These are phyloP conservation scores for Anguilla marmorata DNA, from an alignment of 2,797 vertebrate genomes.

Conservation along the genomic window DNA sequence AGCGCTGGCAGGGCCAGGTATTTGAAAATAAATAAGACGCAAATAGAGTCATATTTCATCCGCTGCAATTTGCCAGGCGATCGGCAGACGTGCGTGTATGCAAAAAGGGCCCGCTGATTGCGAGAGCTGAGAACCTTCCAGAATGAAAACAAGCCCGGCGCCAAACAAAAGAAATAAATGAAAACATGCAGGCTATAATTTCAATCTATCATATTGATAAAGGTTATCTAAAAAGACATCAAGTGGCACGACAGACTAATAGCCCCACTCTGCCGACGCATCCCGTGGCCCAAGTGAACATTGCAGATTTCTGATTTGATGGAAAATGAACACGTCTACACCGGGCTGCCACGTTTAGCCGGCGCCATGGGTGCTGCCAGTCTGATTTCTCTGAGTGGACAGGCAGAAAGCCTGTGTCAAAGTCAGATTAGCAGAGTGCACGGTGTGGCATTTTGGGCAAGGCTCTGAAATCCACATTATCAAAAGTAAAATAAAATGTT, in stretches of 20 bases:
- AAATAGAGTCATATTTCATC: slow-evolving; percentile 40
- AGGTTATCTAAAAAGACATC: slow-evolving; percentile 27
- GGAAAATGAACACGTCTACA: neutral
- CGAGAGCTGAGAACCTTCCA: slow-evolving; percentile 27
- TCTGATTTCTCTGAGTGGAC: neutral
- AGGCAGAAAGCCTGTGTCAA: neutral
- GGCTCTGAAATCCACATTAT: neutral
- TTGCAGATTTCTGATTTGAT: neutral
- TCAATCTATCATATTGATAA: slow-evolving; percentile 40
- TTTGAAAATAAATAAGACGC: slow-evolving; percentile 38
- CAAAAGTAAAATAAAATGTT: neutral
- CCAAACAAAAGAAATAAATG: slow-evolving; percentile 23
- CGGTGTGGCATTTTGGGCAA: no score
- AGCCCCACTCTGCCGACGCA: slow-evolving; percentile 4
- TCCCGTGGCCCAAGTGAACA: neutral
- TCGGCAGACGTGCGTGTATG: slow-evolving; percentile 18
- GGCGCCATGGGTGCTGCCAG: neutral
- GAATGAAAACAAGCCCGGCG: slow-evolving; percentile 25
- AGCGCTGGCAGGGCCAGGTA: slow-evolving; percentile 27
- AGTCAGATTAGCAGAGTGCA: neutral
- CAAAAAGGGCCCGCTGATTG: slow-evolving; percentile 32
- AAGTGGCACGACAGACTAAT: slow-evolving; percentile 24
- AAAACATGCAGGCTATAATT: slow-evolving; percentile 29
- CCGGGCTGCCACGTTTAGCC: neutral
- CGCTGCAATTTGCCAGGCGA: slow-evolving; percentile 22